Conservation (phyloP, 1,140 invertebrate species). For the Bombus sylvicola region DNA sequence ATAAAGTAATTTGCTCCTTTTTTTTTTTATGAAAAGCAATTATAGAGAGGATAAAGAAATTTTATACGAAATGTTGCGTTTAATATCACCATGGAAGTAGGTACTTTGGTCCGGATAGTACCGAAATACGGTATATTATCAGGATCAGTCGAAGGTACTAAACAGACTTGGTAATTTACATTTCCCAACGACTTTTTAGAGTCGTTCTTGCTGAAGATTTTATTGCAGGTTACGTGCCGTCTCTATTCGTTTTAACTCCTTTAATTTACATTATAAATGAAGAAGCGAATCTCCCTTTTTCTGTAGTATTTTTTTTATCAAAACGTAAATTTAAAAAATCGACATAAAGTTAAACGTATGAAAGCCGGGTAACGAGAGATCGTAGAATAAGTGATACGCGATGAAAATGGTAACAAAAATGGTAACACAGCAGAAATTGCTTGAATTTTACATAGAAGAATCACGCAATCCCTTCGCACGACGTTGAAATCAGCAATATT, state of each 20-base stretch:
- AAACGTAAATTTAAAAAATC: neutral
- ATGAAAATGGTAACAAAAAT: neutral
- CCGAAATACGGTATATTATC: neutral
- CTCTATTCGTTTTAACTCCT: neutral
- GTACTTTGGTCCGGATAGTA: neutral
- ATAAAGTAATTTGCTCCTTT: too few species aligned
- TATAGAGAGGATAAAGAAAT: neutral
- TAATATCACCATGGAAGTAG: neutral
- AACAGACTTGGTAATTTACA: neutral
- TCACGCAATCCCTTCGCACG: neutral
- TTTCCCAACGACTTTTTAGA: neutral
- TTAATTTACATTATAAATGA: neutral
- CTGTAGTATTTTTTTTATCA: neutral
- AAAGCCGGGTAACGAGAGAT: neutral
- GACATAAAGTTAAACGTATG: neutral
- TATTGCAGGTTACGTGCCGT: neutral
- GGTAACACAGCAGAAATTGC: neutral
- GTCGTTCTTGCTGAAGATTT: neutral
- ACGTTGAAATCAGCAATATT: neutral
- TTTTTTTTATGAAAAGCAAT: neutral
- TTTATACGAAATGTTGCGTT: neutral
- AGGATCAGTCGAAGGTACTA: neutral
- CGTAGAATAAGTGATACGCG: neutral
- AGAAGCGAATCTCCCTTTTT: neutral
- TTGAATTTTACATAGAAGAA: neutral